Base-by-base conservation (phyloP, 2,113 vertebrate species). In the Hucho hucho region DNA sequence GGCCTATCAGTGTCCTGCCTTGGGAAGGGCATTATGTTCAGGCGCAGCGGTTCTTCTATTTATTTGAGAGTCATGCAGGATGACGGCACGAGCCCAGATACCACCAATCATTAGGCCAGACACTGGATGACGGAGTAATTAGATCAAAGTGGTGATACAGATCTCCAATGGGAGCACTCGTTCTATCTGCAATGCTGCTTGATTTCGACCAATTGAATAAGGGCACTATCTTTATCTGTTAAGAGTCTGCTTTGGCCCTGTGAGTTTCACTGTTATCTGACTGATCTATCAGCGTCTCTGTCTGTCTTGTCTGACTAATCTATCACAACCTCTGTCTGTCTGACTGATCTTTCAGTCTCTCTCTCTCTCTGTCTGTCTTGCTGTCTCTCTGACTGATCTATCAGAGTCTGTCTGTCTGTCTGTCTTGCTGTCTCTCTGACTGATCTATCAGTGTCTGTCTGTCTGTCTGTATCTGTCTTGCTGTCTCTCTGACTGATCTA, bases 171-270 rank as follows among this genome's bases (percentile, higher is more conserved):
- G 86, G 86, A 82, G 83, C 74, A 80, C 82, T 81, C 79, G 78
- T 84, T 83, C 78, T 82, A 86, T 88, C 83, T 89, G 83, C 83
- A 87, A 83, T 63, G 75, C 83, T 70, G 82, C 84, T 84, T 82
- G 83, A 90, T 86, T 88, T 80, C 67, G 64, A 74, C 47, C 84
- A 85, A 92, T 90, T 82, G 76, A 84, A 90, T 93, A 89, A 92
- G 70, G 77, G 71, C 58, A 20, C 80, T 87, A 87, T 93, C 85
- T 85, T 72, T 82, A 84, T 83, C 75, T 75, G 77, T 79, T 75
- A 49, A 49, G 64, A 79, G 75, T 80, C 79, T 81, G 74, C 81
- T 82, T 11, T 43, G 37, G 9, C 37, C 9, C 37, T 43, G 9
- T 43, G 37, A 43, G 25, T 64, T 69, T 76, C 70, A 78, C 79